Evolutionary conservation across 2,113 vertebrate species (phyloP).

Genomic region (Orcinus orca): DNA sequence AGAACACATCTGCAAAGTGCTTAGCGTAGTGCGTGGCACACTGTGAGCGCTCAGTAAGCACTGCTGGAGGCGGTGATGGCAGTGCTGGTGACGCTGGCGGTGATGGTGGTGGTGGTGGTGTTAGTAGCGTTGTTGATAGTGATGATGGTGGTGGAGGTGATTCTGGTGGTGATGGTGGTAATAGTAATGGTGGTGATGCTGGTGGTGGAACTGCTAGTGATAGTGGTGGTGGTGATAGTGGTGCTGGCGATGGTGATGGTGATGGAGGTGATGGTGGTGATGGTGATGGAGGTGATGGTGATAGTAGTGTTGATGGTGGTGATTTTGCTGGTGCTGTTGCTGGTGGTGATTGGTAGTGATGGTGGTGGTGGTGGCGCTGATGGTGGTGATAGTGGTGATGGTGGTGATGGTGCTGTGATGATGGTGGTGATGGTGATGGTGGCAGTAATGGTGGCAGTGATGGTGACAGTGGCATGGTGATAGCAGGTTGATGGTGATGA

Average conservation of each 20-base stretch:
- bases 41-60: neutral
- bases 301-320: fast-evolving
- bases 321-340: too few species aligned
- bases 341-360: neutral
- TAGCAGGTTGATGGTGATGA: fast-evolving
- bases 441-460: neutral
- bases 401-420: fast-evolving
- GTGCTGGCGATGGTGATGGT: neutral
- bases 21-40: neutral
- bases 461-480: neutral
- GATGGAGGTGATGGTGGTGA: fast-evolving
- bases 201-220: neutral
- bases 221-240: neutral
- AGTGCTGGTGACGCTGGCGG: neutral
- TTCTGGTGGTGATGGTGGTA: neutral
- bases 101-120: neutral
- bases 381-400: neutral
- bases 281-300: fast-evolving
- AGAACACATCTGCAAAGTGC: neutral
- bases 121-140: fast-evolving
- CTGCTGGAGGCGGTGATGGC: too few species aligned
- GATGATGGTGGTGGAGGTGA: neutral
- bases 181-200: neutral
- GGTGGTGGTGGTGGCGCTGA: fast-evolving
- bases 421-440: fast-evolving